Percentiles rank a stretch among this genome's conserved stretches.
Evolutionary conservation across 2,113 vertebrate genomes (phyloP).

Genomic region (Tetrax tetrax): DNA sequence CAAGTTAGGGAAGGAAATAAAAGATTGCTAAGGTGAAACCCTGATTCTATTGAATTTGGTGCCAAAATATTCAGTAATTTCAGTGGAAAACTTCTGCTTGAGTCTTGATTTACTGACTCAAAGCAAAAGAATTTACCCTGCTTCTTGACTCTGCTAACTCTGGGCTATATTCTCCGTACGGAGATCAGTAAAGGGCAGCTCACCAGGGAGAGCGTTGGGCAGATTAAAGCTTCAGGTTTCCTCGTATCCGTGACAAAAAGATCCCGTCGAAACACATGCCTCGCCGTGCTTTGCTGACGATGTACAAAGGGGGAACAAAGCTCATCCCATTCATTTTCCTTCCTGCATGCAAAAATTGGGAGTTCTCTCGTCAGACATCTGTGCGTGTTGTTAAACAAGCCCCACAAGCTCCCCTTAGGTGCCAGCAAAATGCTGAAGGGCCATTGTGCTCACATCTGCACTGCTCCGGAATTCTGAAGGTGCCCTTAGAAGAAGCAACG

Average conservation of each 20-base stretch:
- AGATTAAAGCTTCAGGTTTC: not conserved
- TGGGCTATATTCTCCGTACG: not conserved
- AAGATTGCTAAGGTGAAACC: not conserved
- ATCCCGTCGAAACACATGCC: not conserved
- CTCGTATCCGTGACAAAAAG: not conserved
- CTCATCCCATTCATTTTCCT: not conserved
- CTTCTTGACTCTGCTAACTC: not conserved
- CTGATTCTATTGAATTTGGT: not conserved
- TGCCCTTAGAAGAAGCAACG: not conserved
- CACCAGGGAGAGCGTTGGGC: not conserved
- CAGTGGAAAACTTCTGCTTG: not conserved
- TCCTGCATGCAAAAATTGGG: not conserved
- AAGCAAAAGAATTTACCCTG: not conserved
- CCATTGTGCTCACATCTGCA: not conserved
- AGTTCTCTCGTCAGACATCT: not conserved
- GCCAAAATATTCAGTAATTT: not conserved
- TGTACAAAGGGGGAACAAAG: not conserved
- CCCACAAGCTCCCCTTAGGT: not conserved
- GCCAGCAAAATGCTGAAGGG: conserved; percentile 10
- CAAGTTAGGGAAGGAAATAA: not conserved
- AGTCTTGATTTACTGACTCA: not conserved
- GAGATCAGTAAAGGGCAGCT: not conserved
- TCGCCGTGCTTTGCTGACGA: not conserved
- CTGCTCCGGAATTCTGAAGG: not conserved
- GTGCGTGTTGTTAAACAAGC: not conserved